Conservation (phyloP, 2,888 invertebrate genomes). For the Drosophila meridiana region DNA sequence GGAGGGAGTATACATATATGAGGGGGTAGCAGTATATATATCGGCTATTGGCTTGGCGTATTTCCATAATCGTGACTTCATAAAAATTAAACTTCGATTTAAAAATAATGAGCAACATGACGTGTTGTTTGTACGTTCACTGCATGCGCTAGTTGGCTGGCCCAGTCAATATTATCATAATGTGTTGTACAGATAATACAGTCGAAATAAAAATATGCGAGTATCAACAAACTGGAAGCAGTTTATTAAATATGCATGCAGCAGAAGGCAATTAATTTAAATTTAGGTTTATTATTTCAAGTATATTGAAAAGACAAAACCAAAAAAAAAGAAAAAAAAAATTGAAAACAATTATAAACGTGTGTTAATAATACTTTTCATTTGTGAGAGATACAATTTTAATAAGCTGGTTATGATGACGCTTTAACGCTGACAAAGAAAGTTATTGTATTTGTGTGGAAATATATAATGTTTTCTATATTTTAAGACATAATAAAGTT, state of each 20-base stretch:
- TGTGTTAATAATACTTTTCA: not conserved
- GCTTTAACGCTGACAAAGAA: not conserved
- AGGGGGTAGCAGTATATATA: not conserved
- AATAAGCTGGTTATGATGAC: not conserved
- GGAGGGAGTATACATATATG: not conserved
- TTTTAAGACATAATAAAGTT: no score
- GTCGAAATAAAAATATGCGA: conserved; percentile 13
- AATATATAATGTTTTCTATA: not conserved
- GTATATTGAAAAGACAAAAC: not conserved
- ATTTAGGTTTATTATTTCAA: conserved; percentile 27
- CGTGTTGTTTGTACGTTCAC: conserved; percentile 46
- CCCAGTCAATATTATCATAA: conserved; percentile 39
- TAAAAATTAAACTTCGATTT: conserved; percentile 83
- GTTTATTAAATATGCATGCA: conserved; percentile 33
- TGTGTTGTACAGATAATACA: conserved; percentile 49
- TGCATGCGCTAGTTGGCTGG: conserved; percentile 15
- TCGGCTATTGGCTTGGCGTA: conserved; percentile 53
- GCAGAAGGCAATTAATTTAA: conserved; percentile 39
- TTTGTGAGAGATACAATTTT: not conserved
- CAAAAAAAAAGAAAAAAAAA: not conserved
- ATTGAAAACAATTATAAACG: not conserved
- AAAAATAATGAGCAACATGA: conserved; percentile 79
- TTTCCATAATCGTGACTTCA: conserved; percentile 84
- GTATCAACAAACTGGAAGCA: conserved; percentile 5
- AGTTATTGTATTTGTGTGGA: not conserved